Evolutionary conservation across 2,888 invertebrate species (phyloP).

Genomic region (Thysanoteuthis rhombus): DNA sequence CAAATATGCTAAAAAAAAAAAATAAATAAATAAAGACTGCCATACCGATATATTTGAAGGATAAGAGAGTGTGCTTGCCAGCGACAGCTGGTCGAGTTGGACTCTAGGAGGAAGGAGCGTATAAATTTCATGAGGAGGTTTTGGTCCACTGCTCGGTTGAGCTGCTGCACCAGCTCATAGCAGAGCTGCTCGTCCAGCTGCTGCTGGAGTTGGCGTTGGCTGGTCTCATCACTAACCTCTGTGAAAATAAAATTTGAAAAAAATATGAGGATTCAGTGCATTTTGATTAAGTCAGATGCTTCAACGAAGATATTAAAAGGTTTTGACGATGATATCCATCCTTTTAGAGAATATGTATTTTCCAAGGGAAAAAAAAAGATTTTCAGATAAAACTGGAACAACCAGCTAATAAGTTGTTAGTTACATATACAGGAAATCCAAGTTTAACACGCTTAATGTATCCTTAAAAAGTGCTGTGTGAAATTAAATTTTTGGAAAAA

Average conservation of each 20-base stretch:
- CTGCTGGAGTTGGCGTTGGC: slow-evolving; percentile 36
- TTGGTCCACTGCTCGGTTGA: slow-evolving; percentile 75
- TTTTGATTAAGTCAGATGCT: no score
- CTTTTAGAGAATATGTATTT: no score
- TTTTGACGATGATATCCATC: no score
- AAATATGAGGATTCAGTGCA: no score
- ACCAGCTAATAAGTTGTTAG: no score
- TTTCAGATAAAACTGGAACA: no score
- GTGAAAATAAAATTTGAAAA: neutral
- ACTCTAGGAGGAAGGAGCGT: slow-evolving; percentile 89
- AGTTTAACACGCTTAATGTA: no score
- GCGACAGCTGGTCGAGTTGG: slow-evolving; percentile 89
- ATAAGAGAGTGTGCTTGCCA: slow-evolving; percentile 88
- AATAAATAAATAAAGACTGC: neutral
- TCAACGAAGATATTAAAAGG: no score
- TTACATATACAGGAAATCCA: no score
- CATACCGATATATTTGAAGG: slow-evolving; percentile 65
- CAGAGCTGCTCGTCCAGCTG: slow-evolving; percentile 74
- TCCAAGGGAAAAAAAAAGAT: no score
- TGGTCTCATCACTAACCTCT: slow-evolving; percentile 23
- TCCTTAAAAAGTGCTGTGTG: no score
- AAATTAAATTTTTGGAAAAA: no score
- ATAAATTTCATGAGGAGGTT: slow-evolving; percentile 80
- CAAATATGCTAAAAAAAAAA: neutral
- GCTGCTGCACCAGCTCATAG: slow-evolving; percentile 76